Base-by-base conservation (phyloP, 2,113 vertebrate species). In the Zapus hudsonius region DNA sequence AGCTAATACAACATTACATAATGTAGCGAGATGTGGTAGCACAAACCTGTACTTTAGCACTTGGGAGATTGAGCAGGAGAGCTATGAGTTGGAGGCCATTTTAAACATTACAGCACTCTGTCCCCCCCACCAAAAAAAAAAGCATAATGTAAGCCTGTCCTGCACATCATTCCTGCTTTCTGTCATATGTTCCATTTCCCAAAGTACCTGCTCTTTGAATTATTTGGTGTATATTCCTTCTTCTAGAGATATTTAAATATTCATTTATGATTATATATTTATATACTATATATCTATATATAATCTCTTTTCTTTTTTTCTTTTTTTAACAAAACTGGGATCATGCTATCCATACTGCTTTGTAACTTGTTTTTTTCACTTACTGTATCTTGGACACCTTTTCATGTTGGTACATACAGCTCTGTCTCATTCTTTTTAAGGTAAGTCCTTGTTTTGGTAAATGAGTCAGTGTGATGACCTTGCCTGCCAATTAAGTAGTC, bases 361-460 rank as follows among this genome's bases (percentile, higher is more conserved):
- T 96, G 78, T 87, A 95, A 91, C 90, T 95, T 95, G 73, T 94
- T 92, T 93, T 95, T 97, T 95, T 95, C 69, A 96, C 79, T 97
- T 94, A 96, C 89, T 95, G 2, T 96, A 75, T 93, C 66, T 93
- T 95, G 96, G 82, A 94, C 90, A 95, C 94, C 82, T 96, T 97
- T 94, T 95, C 78, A 83, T 97, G 78, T 90, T 88, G 95, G 19
- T 96, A 96, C 94, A 93, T 87, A 93, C 64, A 96, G 74, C 91
- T 89, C 82, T 96, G 81, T 95, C 66, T 95, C 94, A 93, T 95
- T 96, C 91, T 91, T 95, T 96, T 70, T 96, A 92, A 95, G 98
- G 99, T 99, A 96, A 97, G 95, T 38, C 47, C 22, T 91, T 87
- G 31, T 87, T 92, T 95, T 92, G 47, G 73, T 95, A 88, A 96